Evolutionary conservation across 2,113 vertebrate species (phyloP), one percentile per base, ranked within the genome.

Genomic region (Carassius auratus): DNA sequence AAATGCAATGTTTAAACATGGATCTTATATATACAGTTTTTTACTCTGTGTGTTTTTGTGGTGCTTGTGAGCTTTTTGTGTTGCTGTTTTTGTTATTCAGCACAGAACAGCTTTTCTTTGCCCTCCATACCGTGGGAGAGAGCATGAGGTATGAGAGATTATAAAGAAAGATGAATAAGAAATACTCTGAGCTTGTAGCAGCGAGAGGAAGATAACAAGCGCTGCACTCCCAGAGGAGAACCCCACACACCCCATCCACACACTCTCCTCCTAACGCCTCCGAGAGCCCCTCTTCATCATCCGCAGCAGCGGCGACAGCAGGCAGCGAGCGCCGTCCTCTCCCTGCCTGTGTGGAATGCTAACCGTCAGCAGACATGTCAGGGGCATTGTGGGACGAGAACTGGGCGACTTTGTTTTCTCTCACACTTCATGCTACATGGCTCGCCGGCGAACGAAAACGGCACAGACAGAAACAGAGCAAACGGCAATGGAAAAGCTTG

Each of bases 311-410:
- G 30, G 13, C n/a, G 75, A 30, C 79, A 77, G 87, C 76, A 82
- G 81, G 78, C 85, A 81, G 85, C 76, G 10, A 62, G 36, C 26
- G 50, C 76, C 84, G 88, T 86, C 84, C 87, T 87, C 83, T 85
- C 76, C 92, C 85, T 86, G 84, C 85, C 73, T 75, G 85, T 81
- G 15, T 87, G 89, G 91, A 93, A 94, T 94, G 92, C 91, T 85
- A 87, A 87, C 86, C 85, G 90, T 86, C 90, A 88, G 86, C 90
- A 89, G 83, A 87, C 85, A 69, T 84, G 89, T 91, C 88, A 84
- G 84, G 73, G 45, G 69, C 82, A 90, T 90, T 92, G 88, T 92
- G 90, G 86, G 91, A 90, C 86, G 85, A 84, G 91, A 93, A 89
- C 75, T 90, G 86, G 92, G 91, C 59, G 90, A 91, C 88, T 86